Evolutionary conservation across 2,113 vertebrate genomes (phyloP).

Genomic region (Amphilophus citrinellus): DNA sequence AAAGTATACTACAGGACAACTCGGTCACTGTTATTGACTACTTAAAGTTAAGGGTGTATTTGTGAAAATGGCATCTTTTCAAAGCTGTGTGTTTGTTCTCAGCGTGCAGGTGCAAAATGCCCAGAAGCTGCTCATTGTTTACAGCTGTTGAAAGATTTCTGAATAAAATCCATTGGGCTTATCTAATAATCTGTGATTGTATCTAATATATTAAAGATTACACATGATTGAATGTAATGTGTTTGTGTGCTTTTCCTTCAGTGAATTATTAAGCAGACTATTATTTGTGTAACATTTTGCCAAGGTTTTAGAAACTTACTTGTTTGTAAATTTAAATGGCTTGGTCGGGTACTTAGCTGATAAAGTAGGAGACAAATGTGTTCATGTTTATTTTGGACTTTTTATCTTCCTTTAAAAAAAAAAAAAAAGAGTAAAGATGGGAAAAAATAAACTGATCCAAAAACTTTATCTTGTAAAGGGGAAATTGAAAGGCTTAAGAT

Average conservation of each 20-base stretch:
- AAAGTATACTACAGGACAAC: slow-evolving; percentile 11
- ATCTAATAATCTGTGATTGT: slow-evolving; percentile 26
- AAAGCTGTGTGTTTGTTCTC: neutral
- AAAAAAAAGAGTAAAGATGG: too few species aligned
- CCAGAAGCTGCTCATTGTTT: slow-evolving; percentile 17
- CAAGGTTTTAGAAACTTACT: neutral
- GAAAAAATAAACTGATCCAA: neutral
- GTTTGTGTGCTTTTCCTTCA: neutral
- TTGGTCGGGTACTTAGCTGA: neutral
- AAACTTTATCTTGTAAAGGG: neutral
- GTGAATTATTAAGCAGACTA: neutral
- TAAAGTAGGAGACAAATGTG: neutral
- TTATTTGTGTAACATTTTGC: neutral
- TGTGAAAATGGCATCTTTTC: slow-evolving; percentile 2
- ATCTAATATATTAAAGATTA: slow-evolving; percentile 54
- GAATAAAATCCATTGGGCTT: slow-evolving; percentile 12
- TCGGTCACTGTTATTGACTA: slow-evolving; percentile 23
- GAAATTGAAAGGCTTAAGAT: neutral
- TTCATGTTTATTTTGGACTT: too few species aligned
- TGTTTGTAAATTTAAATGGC: neutral
- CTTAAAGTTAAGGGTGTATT: slow-evolving; percentile 20
- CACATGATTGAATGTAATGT: neutral
- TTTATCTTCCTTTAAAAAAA: too few species aligned
- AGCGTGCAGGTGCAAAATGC: neutral
- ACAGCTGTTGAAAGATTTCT: slow-evolving; percentile 12